Evolutionary conservation across 2,888 invertebrate species (phyloP).

Genomic region (Sycophila texana): DNA sequence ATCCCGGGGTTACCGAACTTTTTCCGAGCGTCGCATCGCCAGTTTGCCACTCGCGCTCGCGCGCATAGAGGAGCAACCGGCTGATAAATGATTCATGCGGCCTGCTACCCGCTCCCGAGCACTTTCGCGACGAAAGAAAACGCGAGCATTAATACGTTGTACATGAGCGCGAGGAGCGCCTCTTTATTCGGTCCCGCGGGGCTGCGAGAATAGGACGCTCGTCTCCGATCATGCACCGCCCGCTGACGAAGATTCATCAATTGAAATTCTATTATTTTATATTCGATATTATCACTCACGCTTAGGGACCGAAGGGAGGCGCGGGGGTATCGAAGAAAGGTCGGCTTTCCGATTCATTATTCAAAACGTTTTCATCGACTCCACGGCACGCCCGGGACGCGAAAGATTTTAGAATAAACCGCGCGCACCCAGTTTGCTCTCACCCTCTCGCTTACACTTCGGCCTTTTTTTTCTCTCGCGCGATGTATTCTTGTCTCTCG

Average conservation of each 20-base stretch:
- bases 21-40: constrained; percentile 49
- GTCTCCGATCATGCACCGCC: neutral
- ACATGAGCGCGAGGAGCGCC: neutral
- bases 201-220: constrained; percentile 5
- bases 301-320: neutral
- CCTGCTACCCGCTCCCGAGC: constrained; percentile 46
- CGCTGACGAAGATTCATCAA: constrained; percentile 33
- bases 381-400: neutral
- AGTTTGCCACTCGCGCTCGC: constrained; percentile 13
- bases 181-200: constrained; percentile 43
- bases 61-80: constrained; percentile 54
- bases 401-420: constrained; percentile 44
- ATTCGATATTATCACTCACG: constrained; percentile 32
- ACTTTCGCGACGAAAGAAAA: constrained; percentile 41
- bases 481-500: too few species aligned
- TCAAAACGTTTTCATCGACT: constrained; percentile 32
- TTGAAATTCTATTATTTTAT: constrained; percentile 54
- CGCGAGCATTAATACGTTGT: constrained; percentile 45
- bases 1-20: constrained; percentile 57
- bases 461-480: neutral
- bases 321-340: neutral
- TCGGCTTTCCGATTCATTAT: constrained; percentile 37
- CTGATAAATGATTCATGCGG: constrained; percentile 73
- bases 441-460: too few species aligned
- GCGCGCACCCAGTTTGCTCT: too few species aligned